These are phyloP conservation scores for Camponotus floridanus DNA, from an alignment of 1,140 invertebrate species.

Conservation along the genomic window DNA sequence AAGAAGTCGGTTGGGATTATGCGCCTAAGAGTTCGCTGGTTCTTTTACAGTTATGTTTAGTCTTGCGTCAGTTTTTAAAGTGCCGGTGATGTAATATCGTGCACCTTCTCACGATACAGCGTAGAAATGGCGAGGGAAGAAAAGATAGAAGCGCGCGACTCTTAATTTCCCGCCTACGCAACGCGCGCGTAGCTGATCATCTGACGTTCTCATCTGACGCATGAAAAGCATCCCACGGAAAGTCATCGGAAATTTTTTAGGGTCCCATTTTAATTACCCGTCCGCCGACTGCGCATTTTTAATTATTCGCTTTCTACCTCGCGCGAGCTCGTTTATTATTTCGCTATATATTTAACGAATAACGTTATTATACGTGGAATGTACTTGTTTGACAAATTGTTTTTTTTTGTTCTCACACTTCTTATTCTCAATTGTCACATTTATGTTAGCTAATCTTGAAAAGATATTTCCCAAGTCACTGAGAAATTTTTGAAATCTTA, in stretches of 20 bases:
- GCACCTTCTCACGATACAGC: constrained; percentile 67
- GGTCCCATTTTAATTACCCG: background rate
- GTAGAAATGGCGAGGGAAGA: constrained; percentile 56
- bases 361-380: background rate
- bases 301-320: background rate
- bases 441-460: background rate
- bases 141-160: constrained; percentile 59
- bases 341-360: background rate
- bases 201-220: constrained; percentile 60
- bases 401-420: background rate
- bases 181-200: constrained; percentile 60
- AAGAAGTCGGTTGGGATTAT: constrained; percentile 30
- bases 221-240: constrained; percentile 54
- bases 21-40: constrained; percentile 29
- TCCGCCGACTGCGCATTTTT: background rate
- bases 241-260: constrained; percentile 58
- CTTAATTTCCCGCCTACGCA: constrained; percentile 73
- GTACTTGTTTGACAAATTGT: background rate
- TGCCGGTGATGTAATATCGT: constrained; percentile 52
- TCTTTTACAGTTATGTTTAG: constrained; percentile 33
- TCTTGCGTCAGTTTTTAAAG: constrained; percentile 62
- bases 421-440: background rate
- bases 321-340: background rate
- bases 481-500: no score
- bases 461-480: background rate